Evolutionary conservation across 2,888 invertebrate species (phyloP).

Genomic region (Terebella lapidaria): DNA sequence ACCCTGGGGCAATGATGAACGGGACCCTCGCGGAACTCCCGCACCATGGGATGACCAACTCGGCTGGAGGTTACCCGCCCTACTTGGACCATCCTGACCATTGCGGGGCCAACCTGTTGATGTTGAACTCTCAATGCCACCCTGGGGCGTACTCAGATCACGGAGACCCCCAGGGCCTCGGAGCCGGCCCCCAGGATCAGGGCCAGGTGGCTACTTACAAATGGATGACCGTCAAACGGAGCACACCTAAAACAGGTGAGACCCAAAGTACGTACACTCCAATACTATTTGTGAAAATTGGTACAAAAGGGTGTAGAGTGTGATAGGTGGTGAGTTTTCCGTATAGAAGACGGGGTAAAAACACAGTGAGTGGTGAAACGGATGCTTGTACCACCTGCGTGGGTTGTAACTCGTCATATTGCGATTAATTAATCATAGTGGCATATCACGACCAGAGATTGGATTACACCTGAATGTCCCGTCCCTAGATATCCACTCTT

Average conservation of each 20-base stretch:
- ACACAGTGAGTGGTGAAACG: too few species aligned
- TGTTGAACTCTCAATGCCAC: background rate
- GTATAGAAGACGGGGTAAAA: too few species aligned
- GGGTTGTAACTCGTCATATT: too few species aligned
- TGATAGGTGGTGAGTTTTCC: too few species aligned
- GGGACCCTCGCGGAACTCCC: background rate
- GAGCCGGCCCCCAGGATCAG: background rate
- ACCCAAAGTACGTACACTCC: too few species aligned
- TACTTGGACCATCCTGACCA: background rate
- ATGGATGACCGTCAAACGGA: slow-evolving; percentile 98
- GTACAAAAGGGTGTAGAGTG: too few species aligned
- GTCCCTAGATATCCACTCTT: too few species aligned
- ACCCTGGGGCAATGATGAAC: slow-evolving; percentile 2
- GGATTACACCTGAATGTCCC: too few species aligned
- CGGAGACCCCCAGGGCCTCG: background rate
- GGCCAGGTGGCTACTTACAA: slow-evolving; percentile 77
- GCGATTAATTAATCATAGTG: too few species aligned
- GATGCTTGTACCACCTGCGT: too few species aligned
- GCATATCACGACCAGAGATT: too few species aligned
- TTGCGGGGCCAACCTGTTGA: background rate
- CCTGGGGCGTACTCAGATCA: background rate
- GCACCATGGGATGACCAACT: background rate
- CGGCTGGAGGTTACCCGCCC: background rate
- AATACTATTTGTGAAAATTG: too few species aligned
- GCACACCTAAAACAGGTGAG: slow-evolving; percentile 84